Base-by-base conservation (phyloP, 1,140 invertebrate species). In the Spodoptera litura region DNA sequence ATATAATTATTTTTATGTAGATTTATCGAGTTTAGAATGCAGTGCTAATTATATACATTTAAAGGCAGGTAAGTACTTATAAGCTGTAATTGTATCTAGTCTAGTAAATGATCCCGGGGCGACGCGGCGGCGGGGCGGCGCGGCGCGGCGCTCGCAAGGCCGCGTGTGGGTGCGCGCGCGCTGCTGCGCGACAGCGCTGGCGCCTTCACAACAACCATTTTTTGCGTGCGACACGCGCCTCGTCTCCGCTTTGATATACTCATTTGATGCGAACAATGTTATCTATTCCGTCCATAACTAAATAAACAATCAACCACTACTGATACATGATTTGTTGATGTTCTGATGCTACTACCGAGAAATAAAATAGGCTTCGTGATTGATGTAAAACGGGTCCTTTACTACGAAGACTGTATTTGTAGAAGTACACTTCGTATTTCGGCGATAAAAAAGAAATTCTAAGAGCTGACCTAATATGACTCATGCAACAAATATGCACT, bases 131-230 rank as follows among this genome's bases (percentile, higher is more conserved):
- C 85, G 80, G 68, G 35, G 85, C 88, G 89, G 85, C 85, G 85
- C 85, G 85, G 80, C 62, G 35, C 84, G 87, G 89, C 90, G 91
- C 88, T 82, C 86, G 83, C 89, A 91, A 93, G 91, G 90, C 85
- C 88, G 86, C 71, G 77, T 87, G 90, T 89, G 86, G 85, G 86
- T 78, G 87, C 64, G 56, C 71, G 61, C 78, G 78, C 82, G 66
- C 75, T 80, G 68, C 75, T 70, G 80, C 81, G 68, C 75, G 62
- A 78, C 61, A 77, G 77, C 70, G 71, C 61, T 70, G 80, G 78
- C 79, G 82, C 85, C 79, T 78, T 78, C 55, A 56, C 61, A 31
- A 56, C 53, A 68, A 52, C 56, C 55, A 84, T 83, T 87, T 87
- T 85, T 87, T 88, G 78, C 83, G 61, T 61, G 58, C 68, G 72